Evolutionary conservation across 2,113 vertebrate genomes (phyloP).

Genomic region (Nansenia antarctica): DNA sequence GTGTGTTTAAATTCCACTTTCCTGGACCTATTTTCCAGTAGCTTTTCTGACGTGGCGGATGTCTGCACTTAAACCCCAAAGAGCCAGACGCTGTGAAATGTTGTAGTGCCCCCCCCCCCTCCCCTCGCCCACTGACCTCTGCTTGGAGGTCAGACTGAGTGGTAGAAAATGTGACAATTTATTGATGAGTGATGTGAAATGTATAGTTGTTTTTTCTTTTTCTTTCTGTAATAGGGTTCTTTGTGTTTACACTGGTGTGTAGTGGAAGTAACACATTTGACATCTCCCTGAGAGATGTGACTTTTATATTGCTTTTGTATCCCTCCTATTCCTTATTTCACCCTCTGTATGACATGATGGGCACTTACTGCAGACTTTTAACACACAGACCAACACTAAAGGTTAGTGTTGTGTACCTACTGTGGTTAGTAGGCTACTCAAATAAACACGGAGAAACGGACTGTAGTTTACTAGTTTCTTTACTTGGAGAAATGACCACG

Average conservation of each 20-base stretch:
- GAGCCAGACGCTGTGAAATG: constrained; percentile 8
- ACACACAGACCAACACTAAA: constrained; percentile 1
- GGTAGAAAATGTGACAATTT: background rate
- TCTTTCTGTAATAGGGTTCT: background rate
- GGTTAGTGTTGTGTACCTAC: constrained; percentile 10
- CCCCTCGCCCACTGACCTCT: background rate
- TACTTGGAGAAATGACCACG: no score
- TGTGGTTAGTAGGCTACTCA: no score
- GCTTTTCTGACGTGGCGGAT: background rate
- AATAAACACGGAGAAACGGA: no score
- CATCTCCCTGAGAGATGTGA: background rate
- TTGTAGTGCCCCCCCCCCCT: background rate
- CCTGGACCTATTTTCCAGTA: constrained; percentile 13
- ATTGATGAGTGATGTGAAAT: constrained; percentile 18
- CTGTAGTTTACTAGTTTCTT: no score
- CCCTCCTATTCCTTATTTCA: background rate
- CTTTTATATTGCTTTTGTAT: background rate
- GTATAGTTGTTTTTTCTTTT: background rate
- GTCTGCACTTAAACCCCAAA: constrained; percentile 17
- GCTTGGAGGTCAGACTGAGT: background rate
- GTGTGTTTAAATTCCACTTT: background rate
- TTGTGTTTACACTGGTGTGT: constrained; percentile 14
- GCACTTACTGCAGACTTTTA: background rate
- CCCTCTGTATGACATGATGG: background rate
- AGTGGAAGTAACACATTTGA: constrained; percentile 6